A percentile compares a stretch with the other conserved stretches of the same genome.
These are phyloP conservation scores for Phortica okadai DNA, from an alignment of 2,888 invertebrate species.

Conservation along the genomic window DNA sequence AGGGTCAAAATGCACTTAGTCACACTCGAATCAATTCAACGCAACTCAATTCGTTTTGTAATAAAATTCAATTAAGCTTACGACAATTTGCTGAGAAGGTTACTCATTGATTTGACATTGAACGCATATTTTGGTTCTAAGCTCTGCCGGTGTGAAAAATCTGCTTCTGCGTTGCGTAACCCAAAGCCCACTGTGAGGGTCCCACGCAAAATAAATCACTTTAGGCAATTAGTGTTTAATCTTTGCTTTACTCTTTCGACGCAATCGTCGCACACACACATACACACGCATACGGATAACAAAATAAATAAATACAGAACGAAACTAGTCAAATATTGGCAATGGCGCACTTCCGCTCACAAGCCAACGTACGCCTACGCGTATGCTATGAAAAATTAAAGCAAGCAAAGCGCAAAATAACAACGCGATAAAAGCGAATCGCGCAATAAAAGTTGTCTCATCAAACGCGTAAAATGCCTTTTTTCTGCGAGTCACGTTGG, in stretches of 20 bases:
- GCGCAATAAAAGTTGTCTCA: constrained; percentile 12
- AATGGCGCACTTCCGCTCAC: neutral
- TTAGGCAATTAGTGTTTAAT: constrained; percentile 26
- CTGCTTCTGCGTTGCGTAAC: neutral
- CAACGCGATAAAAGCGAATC: constrained; percentile 15
- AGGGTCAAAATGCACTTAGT: neutral
- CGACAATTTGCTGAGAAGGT: neutral
- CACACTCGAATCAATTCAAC: neutral
- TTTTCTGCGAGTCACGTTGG: constrained; percentile 18
- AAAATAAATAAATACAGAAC: neutral
- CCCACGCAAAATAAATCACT: constrained; percentile 8
- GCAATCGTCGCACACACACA: neutral
- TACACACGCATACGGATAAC: neutral
- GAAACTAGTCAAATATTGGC: neutral
- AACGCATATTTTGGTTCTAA: neutral
- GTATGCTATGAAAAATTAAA: neutral
- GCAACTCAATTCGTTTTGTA: neutral
- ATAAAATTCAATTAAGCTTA: constrained; percentile 23
- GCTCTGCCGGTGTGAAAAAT: neutral
- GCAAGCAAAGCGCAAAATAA: constrained; percentile 1
- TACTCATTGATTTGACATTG: constrained; percentile 11
- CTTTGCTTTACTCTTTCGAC: neutral
- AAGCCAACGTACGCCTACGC: constrained; percentile 10
- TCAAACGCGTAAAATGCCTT: neutral
- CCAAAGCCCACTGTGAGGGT: too few relatives aligned